A percentile compares a stretch with the other conserved stretches of the same genome.
Conservation (phyloP, 1,140 invertebrate genomes). For the Polyergus mexicanus region DNA sequence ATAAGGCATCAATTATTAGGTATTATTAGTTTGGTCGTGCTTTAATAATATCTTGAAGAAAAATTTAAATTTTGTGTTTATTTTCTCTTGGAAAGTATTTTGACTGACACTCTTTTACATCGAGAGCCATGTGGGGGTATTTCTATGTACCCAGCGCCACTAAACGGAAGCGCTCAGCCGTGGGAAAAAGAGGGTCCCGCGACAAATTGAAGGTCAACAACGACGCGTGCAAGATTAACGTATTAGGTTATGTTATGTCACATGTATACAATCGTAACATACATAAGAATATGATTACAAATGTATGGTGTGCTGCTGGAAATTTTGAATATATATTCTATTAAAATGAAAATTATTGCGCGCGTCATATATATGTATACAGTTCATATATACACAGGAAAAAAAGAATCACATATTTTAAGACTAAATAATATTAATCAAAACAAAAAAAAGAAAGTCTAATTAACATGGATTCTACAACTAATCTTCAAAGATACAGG, state of each 20-base stretch:
- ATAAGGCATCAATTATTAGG: not conserved
- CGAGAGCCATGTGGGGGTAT: not conserved
- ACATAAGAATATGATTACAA: not conserved
- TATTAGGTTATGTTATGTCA: slow-evolving; percentile 45
- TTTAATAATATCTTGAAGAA: not conserved
- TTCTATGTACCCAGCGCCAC: slow-evolving; percentile 1
- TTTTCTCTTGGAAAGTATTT: not conserved
- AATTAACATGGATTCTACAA: too few species aligned
- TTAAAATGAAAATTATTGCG: not conserved
- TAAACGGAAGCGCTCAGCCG: slow-evolving; percentile 54
- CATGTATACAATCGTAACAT: not conserved
- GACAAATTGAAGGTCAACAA: slow-evolving; percentile 47
- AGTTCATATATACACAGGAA: too few species aligned
- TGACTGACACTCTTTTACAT: slow-evolving; percentile 16
- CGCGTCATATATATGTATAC: not conserved
- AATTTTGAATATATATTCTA: not conserved
- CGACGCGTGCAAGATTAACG: slow-evolving; percentile 54
- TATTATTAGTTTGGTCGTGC: not conserved
- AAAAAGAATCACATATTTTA: too few species aligned
- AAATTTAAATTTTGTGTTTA: not conserved
- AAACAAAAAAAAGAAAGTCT: too few species aligned
- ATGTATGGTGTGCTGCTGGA: not conserved
- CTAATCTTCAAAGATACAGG: too few species aligned
- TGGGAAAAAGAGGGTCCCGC: slow-evolving; percentile 60
- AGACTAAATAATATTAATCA: too few species aligned